A percentile compares a stretch with the other conserved stretches of the same genome.
phyloP scores from a whole-genome alignment of 2,113 vertebrate species.

The Chaenogobius annularis region DNA sequence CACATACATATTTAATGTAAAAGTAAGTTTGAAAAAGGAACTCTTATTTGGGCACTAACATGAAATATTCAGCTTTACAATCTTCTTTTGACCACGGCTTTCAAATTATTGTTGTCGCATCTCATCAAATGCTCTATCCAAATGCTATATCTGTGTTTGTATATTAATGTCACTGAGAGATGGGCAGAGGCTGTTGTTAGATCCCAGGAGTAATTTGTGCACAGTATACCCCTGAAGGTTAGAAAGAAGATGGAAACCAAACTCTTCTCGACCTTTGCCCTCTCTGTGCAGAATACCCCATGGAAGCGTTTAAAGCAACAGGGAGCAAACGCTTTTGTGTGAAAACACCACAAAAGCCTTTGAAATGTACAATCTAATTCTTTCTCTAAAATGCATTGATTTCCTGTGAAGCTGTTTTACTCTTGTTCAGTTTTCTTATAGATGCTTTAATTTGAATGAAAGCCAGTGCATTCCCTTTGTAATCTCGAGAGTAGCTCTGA shows the following conservation, averaged over 20 bases:
- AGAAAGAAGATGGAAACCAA: constrained; percentile 40
- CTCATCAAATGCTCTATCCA: background rate
- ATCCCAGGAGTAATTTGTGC: constrained; percentile 47
- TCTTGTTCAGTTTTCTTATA: constrained; percentile 9
- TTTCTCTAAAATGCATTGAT: constrained; percentile 9
- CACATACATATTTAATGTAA: background rate
- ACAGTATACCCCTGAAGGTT: constrained; percentile 46
- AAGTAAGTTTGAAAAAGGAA: too few species aligned
- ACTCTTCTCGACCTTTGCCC: constrained; percentile 42
- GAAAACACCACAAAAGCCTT: constrained; percentile 29
- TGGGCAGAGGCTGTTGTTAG: constrained; percentile 21
- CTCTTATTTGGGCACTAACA: too few species aligned
- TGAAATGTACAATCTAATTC: constrained; percentile 23
- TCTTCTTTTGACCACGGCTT: background rate
- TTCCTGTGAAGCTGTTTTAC: background rate
- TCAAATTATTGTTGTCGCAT: background rate
- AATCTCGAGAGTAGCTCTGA: background rate
- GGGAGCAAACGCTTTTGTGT: constrained; percentile 36
- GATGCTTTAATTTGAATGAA: constrained; percentile 11
- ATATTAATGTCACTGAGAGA: constrained; percentile 42
- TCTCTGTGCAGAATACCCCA: constrained; percentile 34
- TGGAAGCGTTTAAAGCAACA: constrained; percentile 50
- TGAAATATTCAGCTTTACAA: too few species aligned
- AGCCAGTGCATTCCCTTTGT: background rate
- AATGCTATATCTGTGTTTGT: constrained; percentile 29